Evolutionary conservation across 2,797 vertebrate genomes (phyloP), one percentile per base, ranked within the genome.

Genomic region (Urocyon cinereoargenteus): DNA sequence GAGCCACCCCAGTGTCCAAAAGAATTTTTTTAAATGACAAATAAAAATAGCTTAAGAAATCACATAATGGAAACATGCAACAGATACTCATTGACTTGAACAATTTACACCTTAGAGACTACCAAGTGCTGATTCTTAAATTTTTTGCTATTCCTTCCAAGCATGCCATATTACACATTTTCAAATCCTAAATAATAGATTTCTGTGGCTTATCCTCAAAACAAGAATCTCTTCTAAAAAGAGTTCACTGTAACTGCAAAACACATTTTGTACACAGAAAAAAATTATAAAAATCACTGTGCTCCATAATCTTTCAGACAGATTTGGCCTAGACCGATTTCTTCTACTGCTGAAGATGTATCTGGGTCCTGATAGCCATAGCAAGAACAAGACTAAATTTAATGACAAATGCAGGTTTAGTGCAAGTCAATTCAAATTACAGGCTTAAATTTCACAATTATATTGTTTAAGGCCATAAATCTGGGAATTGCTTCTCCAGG

Each of bases 351-450:
- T 95, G 66, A 83, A 94, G 51, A 31, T 13, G 12, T 72, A 90
- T 68, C 55, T 64, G 21, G 28, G 22, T 72, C 57, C 66, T 95
- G 61, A 82, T 49, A 68, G 24, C 78, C 18, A 40, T 62, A 88
- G 31, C 61, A 90, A 94, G 6, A 95, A 12, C 45, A 96, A 91
- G 61, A 62, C 22, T 91, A 95, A 96, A 53, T 49, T 83, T 78
- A 89, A 92, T 34, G 57, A 75, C 90, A 97, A 83, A 59, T 40
- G 8, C 28, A 89, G 34, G 36, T 82, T 82, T 88, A 88, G 31
- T 45, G 21, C n/a, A 95, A 96, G 90, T 62, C 53, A 83, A 55
- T 83, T 95, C 53, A 96, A 93, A 95, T 49, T 40, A 78, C 31
- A 93, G 15, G 28, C 55, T 75, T 82, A 92, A 75, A 82, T 51